These are phyloP conservation scores for Eurois occulta DNA, from an alignment of 2,888 invertebrate genomes.

Conservation along the genomic window DNA sequence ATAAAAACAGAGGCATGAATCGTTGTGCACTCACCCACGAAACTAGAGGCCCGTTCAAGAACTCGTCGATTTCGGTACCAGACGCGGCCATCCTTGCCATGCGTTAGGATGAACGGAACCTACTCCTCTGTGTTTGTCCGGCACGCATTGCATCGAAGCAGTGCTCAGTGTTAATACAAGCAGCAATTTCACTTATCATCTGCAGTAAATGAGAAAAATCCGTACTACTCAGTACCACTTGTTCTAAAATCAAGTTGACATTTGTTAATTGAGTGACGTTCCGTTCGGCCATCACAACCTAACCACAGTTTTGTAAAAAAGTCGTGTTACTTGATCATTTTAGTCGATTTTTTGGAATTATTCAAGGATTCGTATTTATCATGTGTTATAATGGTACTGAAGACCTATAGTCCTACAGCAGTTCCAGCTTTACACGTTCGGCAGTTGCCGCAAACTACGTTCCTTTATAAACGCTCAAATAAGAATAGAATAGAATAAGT, in stretches of 20 bases:
- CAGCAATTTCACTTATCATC: slow-evolving; percentile 80
- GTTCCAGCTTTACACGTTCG: not conserved
- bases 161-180: slow-evolving; percentile 71
- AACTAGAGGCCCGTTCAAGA: slow-evolving; percentile 95
- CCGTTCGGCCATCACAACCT: not conserved
- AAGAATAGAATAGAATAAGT: no score
- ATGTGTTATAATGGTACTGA: not conserved
- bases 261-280: slow-evolving; percentile 36
- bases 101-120: slow-evolving; percentile 83
- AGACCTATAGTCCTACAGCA: not conserved
- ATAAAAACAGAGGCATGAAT: slow-evolving; percentile 82
- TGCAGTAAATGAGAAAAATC: slow-evolving; percentile 76
- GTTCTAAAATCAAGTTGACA: slow-evolving; percentile 50
- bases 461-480: not conserved
- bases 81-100: slow-evolving; percentile 91
- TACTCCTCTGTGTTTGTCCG: slow-evolving; percentile 77
- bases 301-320: slow-evolving; percentile 10
- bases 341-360: slow-evolving; percentile 27
- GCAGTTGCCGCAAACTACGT: not conserved
- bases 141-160: slow-evolving; percentile 83
- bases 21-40: slow-evolving; percentile 94
- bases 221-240: slow-evolving; percentile 48
- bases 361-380: not conserved
- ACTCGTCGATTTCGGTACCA: slow-evolving; percentile 94
- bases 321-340: not conserved